Base-by-base conservation (phyloP, 2,113 vertebrate genomes). In the Balaenoptera acutorostrata region DNA sequence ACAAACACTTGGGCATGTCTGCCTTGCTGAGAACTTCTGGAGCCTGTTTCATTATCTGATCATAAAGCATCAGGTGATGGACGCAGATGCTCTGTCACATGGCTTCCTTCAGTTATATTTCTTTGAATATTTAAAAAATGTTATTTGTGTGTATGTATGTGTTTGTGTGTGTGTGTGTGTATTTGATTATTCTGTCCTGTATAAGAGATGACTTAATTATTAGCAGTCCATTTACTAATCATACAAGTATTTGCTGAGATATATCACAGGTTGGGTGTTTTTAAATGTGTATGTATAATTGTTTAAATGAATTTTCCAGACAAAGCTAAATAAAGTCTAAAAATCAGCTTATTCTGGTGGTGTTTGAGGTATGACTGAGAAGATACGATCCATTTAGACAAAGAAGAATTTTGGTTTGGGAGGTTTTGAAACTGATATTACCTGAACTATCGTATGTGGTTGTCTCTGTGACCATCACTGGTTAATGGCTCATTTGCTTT, bases 301-400 rank as follows among this genome's bases (percentile, higher is more conserved):
- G 64, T 77, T 90, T 86, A 61, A 55, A 57, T 88, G 13, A 41
- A 61, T 78, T 94, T 96, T 92, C 46, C 52, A 36, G 46, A 71
- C n/a, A 46, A 75, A 69, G 17, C 10, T 84, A 49, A 96, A 81
- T 49, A 89, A 93, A 80, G 8, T 87, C 12, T 95, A 81, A 97
- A 80, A 87, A 18, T 49, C 9, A 64, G 25, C 66, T 92, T 80
- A 27, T 89, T 92, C 31, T 52, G 1, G 7, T 87, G 4, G 2
- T 25, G 69, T 87, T 92, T 96, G 59, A 36, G 31, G 14, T 72
- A 14, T 91, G 64, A 89, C 25, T 59, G 2, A 39, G 59, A 31
- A 90, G 2, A 83, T 25, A 39, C 14, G 20, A 63, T 90, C 61
- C 11, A 44, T 72, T 90, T 64, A 55, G 31, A 85, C 25, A 63